Evolutionary conservation across 1,140 invertebrate species (phyloP), one percentile per base, ranked within the genome.

Genomic region (Brachionus rubens): DNA sequence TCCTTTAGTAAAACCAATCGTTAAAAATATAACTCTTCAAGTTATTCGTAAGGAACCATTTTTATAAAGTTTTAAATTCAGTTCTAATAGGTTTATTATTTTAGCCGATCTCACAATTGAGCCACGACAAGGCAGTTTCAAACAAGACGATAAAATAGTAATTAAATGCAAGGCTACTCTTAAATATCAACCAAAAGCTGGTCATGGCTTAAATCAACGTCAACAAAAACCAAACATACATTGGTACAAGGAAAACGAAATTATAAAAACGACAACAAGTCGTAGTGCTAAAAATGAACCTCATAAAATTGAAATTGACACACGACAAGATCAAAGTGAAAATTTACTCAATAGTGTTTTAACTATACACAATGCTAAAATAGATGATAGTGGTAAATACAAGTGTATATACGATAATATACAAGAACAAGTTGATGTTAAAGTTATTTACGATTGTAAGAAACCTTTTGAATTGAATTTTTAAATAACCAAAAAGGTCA

Each of bases 391-490:
- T 19, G 68, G 68, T 4, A 72, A 72, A 50, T 72, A 72, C 30
- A 72, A 54, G 33, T 72, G 68, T 33, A 50, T 72, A 21, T 72
- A 72, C 24, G 68, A 72, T 21, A 72, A 72, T 50, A 54, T 72
- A 50, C 68, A 72, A 50, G 68, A 72, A 72, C 68, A 72, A 40
- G 68, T 72, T 16, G 68, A 48, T 40, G 68, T 72, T 14, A 72
- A 72, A 50, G 68, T 72, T 50, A 40, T 72, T 50, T 72, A 72
- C 30, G 68, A 72, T 41, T 72, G 68, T 72, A 72, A 52, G 68
- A 47, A 36, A 21, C 0, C 26, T 52, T 48, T 41, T 72, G n/a
- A 52, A 30, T 50, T 10, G 12, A 28, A 40, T 16, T 14, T 9
- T 28, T 33, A 9, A 36, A n/a, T n/a, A n/a, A n/a, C n/a, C n/a